Percentiles rank a stretch among this genome's conserved stretches.
These are phyloP conservation scores for Scomberomorus guttatus DNA, from an alignment of 2,797 vertebrate species.

Conservation along the genomic window DNA sequence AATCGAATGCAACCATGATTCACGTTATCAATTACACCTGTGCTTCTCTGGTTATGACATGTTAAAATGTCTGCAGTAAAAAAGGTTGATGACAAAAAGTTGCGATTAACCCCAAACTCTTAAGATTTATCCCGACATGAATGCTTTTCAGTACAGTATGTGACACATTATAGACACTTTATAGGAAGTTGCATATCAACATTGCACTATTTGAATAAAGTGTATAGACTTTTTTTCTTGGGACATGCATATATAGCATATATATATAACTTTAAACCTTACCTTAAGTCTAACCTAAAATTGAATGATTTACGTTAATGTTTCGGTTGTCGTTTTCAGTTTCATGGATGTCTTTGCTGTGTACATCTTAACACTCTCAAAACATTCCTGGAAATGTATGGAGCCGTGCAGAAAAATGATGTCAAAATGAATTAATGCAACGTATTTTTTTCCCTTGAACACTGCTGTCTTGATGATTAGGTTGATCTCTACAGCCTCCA, in stretches of 20 bases:
- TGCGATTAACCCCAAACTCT: too few species aligned
- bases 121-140: too few species aligned
- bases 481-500: constrained; percentile 9
- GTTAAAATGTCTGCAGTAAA: too few species aligned
- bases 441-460: constrained; percentile 20
- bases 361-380: not conserved
- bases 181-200: not conserved
- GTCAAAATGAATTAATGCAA: constrained; percentile 25
- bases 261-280: not conserved
- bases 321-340: not conserved
- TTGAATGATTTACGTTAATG: too few species aligned
- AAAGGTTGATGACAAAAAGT: too few species aligned
- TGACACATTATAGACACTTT: not conserved
- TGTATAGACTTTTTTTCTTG: not conserved
- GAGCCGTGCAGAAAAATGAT: not conserved
- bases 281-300: too few species aligned
- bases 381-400: not conserved
- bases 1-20: too few species aligned
- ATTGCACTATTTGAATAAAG: not conserved
- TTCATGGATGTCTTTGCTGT: not conserved
- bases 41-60: too few species aligned
- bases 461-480: constrained; percentile 44
- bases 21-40: too few species aligned
- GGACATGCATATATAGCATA: constrained; percentile 11
- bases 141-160: too few species aligned